A percentile compares a stretch with the other conserved stretches of the same genome.
phyloP scores from a whole-genome alignment of 2,113 vertebrate species.

The Dromaius novaehollandiae region DNA sequence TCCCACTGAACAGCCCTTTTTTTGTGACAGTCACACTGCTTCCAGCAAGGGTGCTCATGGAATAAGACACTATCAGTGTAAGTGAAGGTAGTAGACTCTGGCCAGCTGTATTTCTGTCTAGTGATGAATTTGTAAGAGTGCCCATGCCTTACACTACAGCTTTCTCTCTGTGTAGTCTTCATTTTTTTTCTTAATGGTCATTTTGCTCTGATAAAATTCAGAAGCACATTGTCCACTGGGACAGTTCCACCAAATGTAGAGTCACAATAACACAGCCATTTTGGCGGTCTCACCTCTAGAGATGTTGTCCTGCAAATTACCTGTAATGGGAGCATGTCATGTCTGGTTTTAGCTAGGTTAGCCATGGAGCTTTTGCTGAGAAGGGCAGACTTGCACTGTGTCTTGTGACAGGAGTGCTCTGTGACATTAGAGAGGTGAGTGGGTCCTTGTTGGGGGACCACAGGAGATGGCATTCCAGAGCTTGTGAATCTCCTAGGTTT shows the following conservation, averaged over 20 bases:
- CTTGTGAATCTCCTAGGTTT: neutral
- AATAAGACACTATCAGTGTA: neutral
- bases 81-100: neutral
- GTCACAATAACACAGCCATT: neutral
- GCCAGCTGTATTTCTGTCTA: neutral
- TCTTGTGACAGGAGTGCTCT: neutral
- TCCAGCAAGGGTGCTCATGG: neutral
- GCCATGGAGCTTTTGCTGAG: neutral
- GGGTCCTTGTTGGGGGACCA: neutral
- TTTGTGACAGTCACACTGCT: neutral
- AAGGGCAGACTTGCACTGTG: neutral
- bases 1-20: neutral
- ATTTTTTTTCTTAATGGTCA: neutral
- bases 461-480: neutral
- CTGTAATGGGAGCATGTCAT: neutral
- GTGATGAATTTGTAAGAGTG: neutral
- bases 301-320: neutral
- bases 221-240: neutral
- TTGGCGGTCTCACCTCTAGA: neutral
- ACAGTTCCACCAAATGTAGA: neutral
- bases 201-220: neutral
- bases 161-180: neutral
- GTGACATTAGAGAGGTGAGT: neutral
- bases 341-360: neutral
- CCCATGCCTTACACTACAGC: neutral